These are phyloP conservation scores for Pipistrellus nathusii DNA, from an alignment of 2,797 vertebrate species.

Conservation along the genomic window DNA sequence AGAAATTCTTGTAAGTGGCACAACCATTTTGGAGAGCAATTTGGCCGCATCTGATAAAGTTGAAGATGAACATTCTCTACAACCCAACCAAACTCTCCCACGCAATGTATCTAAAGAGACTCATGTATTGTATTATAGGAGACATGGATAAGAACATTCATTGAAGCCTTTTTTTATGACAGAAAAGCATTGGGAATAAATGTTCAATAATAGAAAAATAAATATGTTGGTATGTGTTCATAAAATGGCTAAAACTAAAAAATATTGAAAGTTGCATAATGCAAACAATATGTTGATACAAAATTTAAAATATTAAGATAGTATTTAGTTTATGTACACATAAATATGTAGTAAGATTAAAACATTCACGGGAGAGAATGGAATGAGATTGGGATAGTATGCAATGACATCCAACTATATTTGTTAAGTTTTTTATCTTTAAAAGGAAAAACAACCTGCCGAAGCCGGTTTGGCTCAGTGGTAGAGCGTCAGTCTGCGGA, in stretches of 20 bases:
- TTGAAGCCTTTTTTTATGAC: neutral
- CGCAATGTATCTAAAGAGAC: neutral
- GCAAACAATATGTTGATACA: neutral
- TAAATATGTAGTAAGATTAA: neutral
- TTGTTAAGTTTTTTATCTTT: constrained; percentile 14
- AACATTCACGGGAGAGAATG: neutral
- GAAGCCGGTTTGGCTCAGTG: too few species aligned
- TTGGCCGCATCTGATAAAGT: neutral
- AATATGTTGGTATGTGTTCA: neutral
- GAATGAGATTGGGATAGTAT: neutral
- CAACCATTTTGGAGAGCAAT: constrained; percentile 19
- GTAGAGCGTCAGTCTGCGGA: too few species aligned
- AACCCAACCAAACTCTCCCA: neutral
- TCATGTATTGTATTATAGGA: neutral
- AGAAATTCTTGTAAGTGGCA: neutral
- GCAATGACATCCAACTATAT: neutral
- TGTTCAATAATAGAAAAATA: constrained; percentile 15
- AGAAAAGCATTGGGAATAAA: neutral
- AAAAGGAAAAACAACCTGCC: neutral
- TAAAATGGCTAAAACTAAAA: constrained; percentile 19
- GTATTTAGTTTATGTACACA: neutral
- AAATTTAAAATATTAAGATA: neutral
- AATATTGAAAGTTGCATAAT: neutral
- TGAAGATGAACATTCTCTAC: neutral
- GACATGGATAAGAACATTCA: neutral